Evolutionary conservation across 2,888 invertebrate species (phyloP), one percentile per base, ranked within the genome.

Genomic region (Yponomeuta evonymella): DNA sequence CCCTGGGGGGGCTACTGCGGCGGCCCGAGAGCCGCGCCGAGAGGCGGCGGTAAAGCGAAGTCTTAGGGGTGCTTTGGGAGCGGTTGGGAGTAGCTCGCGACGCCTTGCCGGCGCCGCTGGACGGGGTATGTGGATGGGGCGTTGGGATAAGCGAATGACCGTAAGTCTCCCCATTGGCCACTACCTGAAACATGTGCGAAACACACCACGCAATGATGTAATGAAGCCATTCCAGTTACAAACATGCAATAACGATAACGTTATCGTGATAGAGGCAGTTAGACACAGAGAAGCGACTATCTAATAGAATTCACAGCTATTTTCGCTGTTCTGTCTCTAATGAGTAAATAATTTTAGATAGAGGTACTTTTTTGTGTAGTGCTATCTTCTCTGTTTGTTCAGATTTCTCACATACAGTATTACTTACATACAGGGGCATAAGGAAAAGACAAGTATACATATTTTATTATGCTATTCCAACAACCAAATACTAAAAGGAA

Each of bases 121-220:
- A 86, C 72, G 71, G 83, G 80, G 86, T 92, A 83, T 80, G 90
- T 72, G 86, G 86, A 76, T 82, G 89, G 73, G 91, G 90, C 74
- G 92, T 92, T 74, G 90, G 92, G 93, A 93, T 92, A 93, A 91
- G 93, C 93, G 93, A 93, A 92, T 92, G 91, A 90, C 93, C 93
- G 93, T 93, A 94, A 91, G 93, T 93, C 92, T 94, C 94, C 88
- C 93, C 93, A 89, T 94, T 94, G 90, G 94, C 94, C 94, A 94
- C 93, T 85, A 94, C 94, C 94, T 94, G 94, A 93, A 94, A 94
- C 93, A 92, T 92, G 94, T 87, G 92, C 90, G 93, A 93, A 90
- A 91, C 91, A 91, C 91, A 91, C 92, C 90, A 92, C 91, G 91
- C 91, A 90, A 91, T 92, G 91, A 92, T 92, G 91, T 91, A 90